Conservation (phyloP, 2,113 vertebrate genomes). For the Hystrix brachyura region DNA sequence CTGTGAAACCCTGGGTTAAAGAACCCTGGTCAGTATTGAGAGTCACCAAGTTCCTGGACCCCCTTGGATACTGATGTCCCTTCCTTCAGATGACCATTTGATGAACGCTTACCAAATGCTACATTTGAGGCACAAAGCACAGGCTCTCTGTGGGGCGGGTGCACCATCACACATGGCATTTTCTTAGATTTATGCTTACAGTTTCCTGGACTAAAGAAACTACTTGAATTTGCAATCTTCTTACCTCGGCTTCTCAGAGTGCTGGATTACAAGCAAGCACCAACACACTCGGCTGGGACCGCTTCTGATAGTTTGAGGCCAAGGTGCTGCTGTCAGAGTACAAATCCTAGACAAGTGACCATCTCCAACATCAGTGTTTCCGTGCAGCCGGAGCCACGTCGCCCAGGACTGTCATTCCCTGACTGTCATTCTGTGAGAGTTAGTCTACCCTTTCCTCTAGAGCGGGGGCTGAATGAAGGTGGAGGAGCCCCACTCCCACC, state of each 20-base stretch:
- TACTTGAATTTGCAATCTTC: not conserved
- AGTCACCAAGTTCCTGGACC: not conserved
- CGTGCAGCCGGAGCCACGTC: accelerated
- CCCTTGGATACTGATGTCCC: accelerated
- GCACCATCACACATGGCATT: accelerated
- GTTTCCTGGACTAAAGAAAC: not conserved
- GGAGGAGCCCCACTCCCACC: not conserved
- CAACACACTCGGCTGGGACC: not conserved
- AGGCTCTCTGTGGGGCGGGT: accelerated
- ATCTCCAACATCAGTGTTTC: accelerated
- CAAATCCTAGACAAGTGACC: no score
- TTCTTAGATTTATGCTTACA: accelerated
- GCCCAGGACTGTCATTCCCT: accelerated
- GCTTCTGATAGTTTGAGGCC: not conserved
- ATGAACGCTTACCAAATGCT: not conserved
- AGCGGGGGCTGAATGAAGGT: accelerated
- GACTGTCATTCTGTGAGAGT: accelerated
- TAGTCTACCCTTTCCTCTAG: not conserved
- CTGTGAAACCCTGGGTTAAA: no score
- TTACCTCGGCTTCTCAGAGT: not conserved
- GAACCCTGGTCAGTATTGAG: not conserved
- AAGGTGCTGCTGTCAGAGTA: accelerated
- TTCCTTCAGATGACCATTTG: accelerated
- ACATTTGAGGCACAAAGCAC: accelerated
- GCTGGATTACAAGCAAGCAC: not conserved